These are phyloP conservation scores for Caerostris darwini DNA, from an alignment of 1,140 invertebrate species.

Conservation along the genomic window DNA sequence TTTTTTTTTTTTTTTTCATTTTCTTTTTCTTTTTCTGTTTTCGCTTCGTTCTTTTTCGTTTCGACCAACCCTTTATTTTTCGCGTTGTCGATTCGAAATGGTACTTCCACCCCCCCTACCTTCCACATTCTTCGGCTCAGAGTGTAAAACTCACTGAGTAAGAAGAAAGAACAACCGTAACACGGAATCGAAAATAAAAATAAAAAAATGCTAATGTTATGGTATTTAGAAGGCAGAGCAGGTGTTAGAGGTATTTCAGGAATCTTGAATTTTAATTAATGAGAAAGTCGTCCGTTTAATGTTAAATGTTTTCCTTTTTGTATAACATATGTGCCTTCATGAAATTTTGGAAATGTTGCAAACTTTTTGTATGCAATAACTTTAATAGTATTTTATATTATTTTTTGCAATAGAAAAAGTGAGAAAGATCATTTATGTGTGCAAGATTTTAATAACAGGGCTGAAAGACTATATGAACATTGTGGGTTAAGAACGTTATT, in stretches of 20 bases:
- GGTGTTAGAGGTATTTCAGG: neutral
- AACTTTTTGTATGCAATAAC: no score
- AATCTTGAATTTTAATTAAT: neutral
- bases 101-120: neutral
- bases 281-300: neutral
- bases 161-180: neutral
- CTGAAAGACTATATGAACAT: no score
- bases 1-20: no score
- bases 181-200: neutral
- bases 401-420: no score
- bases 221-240: neutral
- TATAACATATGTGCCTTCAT: no score
- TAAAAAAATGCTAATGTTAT: neutral
- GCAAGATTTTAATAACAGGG: no score
- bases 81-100: slow-evolving; percentile 28
- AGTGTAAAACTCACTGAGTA: slow-evolving; percentile 3
- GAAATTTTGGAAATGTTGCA: no score
- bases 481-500: no score
- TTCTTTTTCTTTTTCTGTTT: neutral
- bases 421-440: no score
- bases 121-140: neutral
- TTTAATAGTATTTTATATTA: no score
- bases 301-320: no score
- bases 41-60: slow-evolving; percentile 11
- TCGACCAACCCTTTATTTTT: slow-evolving; percentile 48